Evolutionary conservation across 2,113 vertebrate genomes (phyloP).

Genomic region (Plectropomus leopardus): DNA sequence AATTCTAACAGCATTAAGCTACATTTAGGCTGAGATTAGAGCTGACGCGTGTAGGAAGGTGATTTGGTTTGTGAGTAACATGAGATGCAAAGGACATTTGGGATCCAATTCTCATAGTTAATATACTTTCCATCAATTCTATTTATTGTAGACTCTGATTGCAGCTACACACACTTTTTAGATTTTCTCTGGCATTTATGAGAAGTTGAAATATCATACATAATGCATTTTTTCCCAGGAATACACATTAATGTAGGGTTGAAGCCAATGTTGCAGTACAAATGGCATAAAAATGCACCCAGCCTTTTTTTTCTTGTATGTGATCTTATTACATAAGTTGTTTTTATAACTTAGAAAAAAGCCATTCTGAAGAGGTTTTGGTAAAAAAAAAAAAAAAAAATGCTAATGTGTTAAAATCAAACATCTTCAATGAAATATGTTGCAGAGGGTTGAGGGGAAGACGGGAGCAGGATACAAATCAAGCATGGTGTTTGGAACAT

Average conservation of each 20-base stretch:
- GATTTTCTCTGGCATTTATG: constrained; percentile 9
- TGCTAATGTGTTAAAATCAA: not conserved
- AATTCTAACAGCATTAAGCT: not conserved
- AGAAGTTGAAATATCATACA: constrained; percentile 29
- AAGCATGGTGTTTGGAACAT: not conserved
- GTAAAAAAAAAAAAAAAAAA: too few species aligned
- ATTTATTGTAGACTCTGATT: constrained; percentile 28
- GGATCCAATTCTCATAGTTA: not conserved
- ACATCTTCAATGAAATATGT: not conserved
- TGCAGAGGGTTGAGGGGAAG: not conserved
- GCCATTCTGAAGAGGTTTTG: not conserved
- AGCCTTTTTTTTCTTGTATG: constrained; percentile 8
- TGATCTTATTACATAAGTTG: not conserved
- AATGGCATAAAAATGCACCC: constrained; percentile 30
- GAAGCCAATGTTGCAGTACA: constrained; percentile 40
- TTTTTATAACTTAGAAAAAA: not conserved
- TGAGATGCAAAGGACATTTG: not conserved
- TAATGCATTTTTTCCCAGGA: constrained; percentile 29
- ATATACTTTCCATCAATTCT: constrained; percentile 7
- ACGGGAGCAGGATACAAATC: not conserved
- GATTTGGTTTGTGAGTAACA: constrained; percentile 10
- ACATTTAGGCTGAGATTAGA: not conserved
- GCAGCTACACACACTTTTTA: not conserved
- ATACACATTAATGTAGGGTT: constrained; percentile 25
- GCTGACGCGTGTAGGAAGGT: constrained; percentile 2